Evolutionary conservation across 2,797 vertebrate genomes (phyloP), one percentile per base, ranked within the genome.

Genomic region (Pseudomugil gertrudae): DNA sequence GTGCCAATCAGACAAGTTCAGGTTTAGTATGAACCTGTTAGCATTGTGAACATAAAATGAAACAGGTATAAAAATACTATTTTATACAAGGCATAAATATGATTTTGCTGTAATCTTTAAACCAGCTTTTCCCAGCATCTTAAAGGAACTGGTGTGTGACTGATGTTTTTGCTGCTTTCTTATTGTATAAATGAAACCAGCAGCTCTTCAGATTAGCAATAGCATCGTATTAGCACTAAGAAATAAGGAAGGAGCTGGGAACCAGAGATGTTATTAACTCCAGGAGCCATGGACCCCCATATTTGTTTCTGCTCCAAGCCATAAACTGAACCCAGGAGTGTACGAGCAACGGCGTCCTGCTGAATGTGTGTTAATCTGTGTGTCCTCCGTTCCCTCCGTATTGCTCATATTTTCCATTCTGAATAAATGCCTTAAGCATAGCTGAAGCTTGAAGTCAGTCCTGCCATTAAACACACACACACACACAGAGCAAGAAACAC

Each of bases 401-500:
- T 83, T 88, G 81, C 87, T 92, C 90, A 91, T 87, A 88, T 90
- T 91, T 92, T 93, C 90, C 92, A 76, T 88, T 85, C 74, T 83
- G 79, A 88, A 89, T 81, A 82, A 85, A 84, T 86, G 84, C 71
- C 80, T 72, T 38, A 62, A 78, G 84, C 86, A 85, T 90, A 87
- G 83, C 79, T 87, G 51, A 78, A 81, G 81, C 80, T 81, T 89
- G 89, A 89, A 77, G 79, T 80, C 69, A 67, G 66, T 57, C 45
- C 59, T 35, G 38, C 72, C 38, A 38, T 79, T 80, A 72, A 85
- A 79, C 72, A 79, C 53, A 63, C 78, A 74, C 57, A 71, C 11
- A 58, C 67, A 73, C 47, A 72, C 50, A 69, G 3, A 38, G 48
- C 56, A 50, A 72, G 75, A 82, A 78, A 74, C 40, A 52, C 64